phyloP scores from a whole-genome alignment of 2,888 invertebrate genomes.

The Drosophila merina region DNA sequence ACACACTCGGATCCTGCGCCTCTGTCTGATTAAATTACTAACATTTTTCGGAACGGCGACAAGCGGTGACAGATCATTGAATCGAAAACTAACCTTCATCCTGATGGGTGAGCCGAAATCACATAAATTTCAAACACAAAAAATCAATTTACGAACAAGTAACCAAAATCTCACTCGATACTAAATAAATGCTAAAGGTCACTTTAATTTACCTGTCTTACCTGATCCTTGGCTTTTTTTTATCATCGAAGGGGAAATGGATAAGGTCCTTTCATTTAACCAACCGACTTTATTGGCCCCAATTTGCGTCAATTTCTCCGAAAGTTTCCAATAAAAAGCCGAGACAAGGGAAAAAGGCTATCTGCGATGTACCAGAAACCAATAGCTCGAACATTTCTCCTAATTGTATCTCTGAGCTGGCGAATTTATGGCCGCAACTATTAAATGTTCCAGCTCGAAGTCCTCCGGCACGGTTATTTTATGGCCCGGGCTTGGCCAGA shows the following conservation, averaged over 20 bases:
- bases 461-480: conserved; percentile 26
- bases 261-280: conserved; percentile 8
- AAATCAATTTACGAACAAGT: conserved; percentile 52
- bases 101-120: conserved; percentile 48
- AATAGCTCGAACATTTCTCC: conserved; percentile 58
- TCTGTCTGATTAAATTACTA: conserved; percentile 77
- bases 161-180: not conserved
- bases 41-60: conserved; percentile 51
- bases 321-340: conserved; percentile 25
- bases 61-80: conserved; percentile 50
- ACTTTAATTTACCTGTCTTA: not conserved
- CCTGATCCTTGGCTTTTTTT: conserved; percentile 3
- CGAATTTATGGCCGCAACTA: conserved; percentile 68
- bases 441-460: conserved; percentile 56
- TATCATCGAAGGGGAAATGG: not conserved
- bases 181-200: not conserved
- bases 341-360: conserved; percentile 36
- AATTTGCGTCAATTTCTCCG: conserved; percentile 30
- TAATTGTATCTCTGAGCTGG: conserved; percentile 66
- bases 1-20: conserved; percentile 66
- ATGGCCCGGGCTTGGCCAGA: conserved; percentile 25
- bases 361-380: conserved; percentile 66
- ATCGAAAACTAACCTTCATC: conserved; percentile 53
- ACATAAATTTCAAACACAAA: conserved; percentile 58
- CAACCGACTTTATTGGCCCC: conserved; percentile 19